phyloP scores from a whole-genome alignment of 2,888 invertebrate genomes.

The Cosmopolites sordidus region DNA sequence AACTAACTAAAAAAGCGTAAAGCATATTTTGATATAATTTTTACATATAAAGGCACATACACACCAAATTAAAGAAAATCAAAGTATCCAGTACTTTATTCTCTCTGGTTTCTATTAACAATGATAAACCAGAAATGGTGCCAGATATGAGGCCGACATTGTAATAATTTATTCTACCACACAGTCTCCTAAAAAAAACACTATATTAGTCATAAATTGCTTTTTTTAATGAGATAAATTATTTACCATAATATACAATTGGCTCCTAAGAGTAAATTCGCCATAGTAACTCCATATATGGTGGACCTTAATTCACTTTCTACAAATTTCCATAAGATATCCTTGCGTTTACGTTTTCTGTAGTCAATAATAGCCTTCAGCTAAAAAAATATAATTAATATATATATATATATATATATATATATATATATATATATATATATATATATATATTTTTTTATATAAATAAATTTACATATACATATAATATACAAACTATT shows the following conservation, averaged over 20 bases:
- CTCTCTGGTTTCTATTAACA: constrained; percentile 36
- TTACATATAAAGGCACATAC: constrained; percentile 2
- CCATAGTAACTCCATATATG: constrained; percentile 52
- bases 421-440: no score
- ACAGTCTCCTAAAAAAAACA: constrained; percentile 30
- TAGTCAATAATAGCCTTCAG: neutral
- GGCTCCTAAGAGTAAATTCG: constrained; percentile 51
- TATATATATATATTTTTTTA: no score
- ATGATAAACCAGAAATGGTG: constrained; percentile 32
- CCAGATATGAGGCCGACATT: constrained; percentile 31
- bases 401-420: neutral
- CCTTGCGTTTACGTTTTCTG: neutral
- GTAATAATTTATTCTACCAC: constrained; percentile 31
- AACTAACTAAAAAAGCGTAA: constrained; percentile 35
- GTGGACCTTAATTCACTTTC: constrained; percentile 52
- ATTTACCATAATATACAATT: constrained; percentile 54
- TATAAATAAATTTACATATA: no score
- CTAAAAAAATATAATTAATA: neutral
- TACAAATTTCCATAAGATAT: constrained; percentile 43
- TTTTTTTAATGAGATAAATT: no score
- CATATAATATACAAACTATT: no score
- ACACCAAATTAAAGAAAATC: constrained; percentile 38
- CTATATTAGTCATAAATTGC: constrained; percentile 3
- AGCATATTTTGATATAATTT: no score
- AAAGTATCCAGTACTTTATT: constrained; percentile 35